Evolutionary conservation across 2,797 vertebrate genomes (phyloP), one percentile per base, ranked within the genome.

Genomic region (Coregonus ussuriensis): DNA sequence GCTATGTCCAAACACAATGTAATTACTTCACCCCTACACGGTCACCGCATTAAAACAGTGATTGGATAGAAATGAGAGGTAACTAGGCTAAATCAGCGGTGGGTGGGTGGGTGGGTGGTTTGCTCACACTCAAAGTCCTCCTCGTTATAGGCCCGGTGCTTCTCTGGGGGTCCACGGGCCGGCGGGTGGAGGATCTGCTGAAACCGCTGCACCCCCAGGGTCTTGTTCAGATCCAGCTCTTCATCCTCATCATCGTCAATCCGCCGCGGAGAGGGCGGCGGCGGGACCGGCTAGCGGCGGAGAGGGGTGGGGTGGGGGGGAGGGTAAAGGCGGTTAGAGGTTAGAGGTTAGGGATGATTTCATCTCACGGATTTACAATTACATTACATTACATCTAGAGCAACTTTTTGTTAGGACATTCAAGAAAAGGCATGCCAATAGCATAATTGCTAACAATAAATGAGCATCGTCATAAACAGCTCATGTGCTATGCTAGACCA

Each of bases 61-160:
- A 47, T 11, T 47, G 41, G 11, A 47, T 13, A 13, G 41, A 47
- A 11, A 11, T 47, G 41, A 47, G 9, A 47, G 9, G 41, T 47
- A 47, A 47, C 41, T 47, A 47, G 41, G 41, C 41, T 47, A 47
- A 47, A 47, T 47, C 41, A 47, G 9, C 2, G 9, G 41, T 47
- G 51, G 51, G 15, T 54, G 16, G 18, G 33, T 13, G 35, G 67
- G 18, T 35, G 6, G 18, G 0, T 47, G 7, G 3, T 29, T 9
- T 69, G 0, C 90, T 93, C 87, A 98, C 98, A 97, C 80, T 97
- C 95, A 1, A 98, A 97, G 87, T 99, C 98, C 88, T 98, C 95
- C 81, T 99, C 97, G 31, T 96, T 95, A 78, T 97, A 99, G 92
- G 88, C 93, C 53, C 96, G 96, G 74, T 96, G 95, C 14, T 96